Conservation (phyloP, 2,113 vertebrate species). For the Anguilla japonica region DNA sequence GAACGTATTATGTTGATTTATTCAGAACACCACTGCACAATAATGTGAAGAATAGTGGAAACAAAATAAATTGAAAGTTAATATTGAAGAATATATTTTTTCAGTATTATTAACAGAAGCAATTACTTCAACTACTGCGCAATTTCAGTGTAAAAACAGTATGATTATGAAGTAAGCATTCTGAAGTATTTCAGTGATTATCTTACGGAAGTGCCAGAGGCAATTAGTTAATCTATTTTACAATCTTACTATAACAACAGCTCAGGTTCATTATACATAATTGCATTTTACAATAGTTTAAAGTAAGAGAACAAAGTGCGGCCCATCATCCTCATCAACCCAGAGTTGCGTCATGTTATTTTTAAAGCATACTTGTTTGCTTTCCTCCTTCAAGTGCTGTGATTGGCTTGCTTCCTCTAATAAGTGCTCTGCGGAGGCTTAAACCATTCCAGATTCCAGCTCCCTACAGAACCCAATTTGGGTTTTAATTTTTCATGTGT, state of each 20-base stretch:
- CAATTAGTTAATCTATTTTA: neutral
- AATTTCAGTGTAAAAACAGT: neutral
- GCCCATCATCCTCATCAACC: neutral
- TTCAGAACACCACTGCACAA: neutral
- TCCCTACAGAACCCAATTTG: slow-evolving; percentile 46
- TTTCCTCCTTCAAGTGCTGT: slow-evolving; percentile 41
- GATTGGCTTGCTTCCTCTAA: slow-evolving; percentile 39
- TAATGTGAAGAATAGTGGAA: neutral
- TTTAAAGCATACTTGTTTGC: slow-evolving; percentile 13
- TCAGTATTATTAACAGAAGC: neutral
- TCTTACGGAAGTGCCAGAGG: slow-evolving; percentile 1
- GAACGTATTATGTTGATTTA: slow-evolving; percentile 7
- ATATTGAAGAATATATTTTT: slow-evolving; percentile 2
- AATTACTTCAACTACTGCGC: neutral
- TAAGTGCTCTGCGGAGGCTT: slow-evolving; percentile 43
- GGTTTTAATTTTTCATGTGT: slow-evolving; percentile 43
- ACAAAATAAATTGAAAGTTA: slow-evolving; percentile 1
- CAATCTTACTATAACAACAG: neutral
- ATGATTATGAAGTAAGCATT: neutral
- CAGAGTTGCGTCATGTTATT: neutral
- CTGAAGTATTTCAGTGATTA: neutral
- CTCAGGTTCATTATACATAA: neutral
- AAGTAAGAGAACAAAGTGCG: neutral
- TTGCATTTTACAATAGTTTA: neutral
- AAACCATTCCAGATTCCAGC: slow-evolving; percentile 39